Base-by-base conservation (phyloP, 2,888 invertebrate genomes). In the Yponomeuta plumbellus region DNA sequence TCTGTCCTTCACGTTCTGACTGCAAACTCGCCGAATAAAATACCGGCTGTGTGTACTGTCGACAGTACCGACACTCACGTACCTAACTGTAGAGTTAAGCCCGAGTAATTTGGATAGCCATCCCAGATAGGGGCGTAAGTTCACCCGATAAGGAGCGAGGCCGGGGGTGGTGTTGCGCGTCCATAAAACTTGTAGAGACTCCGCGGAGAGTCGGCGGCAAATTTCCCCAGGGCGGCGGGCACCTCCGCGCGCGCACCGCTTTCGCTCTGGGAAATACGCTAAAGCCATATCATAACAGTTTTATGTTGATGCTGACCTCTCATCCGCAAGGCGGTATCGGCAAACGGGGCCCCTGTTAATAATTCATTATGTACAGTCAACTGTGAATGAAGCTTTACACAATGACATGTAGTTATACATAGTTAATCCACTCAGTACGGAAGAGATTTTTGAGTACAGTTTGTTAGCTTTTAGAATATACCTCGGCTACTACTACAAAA, bases 251-350 rank as follows among this genome's bases (percentile, higher is more conserved):
- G 79, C 84, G 78, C 44, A 80, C 81, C 58, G 62, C 62, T 61
- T 76, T 34, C 34, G 34, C 34, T 34, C 34, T 81, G 88, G 90
- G 88, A 89, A 88, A 89, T 89, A 88, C 89, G 85, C 85, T 84
- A 83, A 86, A 86, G 89, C 84, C 88, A 89, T 90, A 90, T 90
- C 88, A 90, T 91, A 90, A 88, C 90, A 88, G 86, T 88, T 90
- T 90, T 90, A 89, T 89, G 89, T 87, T 88, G 87, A 88, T 88
- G 85, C 83, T 86, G 88, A 88, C 87, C 88, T 86, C 86, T 81
- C 83, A 79, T 79, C 79, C 76, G 73, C 71, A 72, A 69, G 70
- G 72, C 78, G 76, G 75, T 77, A 78, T 76, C 73, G 75, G 71
- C 69, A 73, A 75, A 71, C 72, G 74, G 70, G 70, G 44, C 44